These are phyloP conservation scores for Dryobota labecula DNA, from an alignment of 2,888 invertebrate species.

Conservation along the genomic window DNA sequence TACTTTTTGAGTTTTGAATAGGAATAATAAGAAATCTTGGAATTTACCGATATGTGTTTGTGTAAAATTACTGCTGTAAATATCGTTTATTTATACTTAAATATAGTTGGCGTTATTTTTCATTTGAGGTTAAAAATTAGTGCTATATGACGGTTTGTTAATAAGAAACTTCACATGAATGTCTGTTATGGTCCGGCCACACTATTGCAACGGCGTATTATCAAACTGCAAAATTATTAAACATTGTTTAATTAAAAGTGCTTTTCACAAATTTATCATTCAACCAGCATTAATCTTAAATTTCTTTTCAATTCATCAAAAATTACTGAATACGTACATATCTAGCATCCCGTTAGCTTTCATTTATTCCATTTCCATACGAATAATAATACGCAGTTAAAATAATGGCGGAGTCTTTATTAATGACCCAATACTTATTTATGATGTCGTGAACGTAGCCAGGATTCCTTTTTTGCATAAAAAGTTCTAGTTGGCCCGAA, in stretches of 20 bases:
- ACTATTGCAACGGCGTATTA: conserved; percentile 28
- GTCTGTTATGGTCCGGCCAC: not conserved
- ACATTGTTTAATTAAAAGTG: not conserved
- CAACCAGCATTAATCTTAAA: not conserved
- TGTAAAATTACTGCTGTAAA: conserved; percentile 57
- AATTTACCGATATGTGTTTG: conserved; percentile 58
- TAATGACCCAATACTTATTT: conserved; percentile 18
- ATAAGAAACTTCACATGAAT: conserved; percentile 19
- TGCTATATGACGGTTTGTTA: conserved; percentile 23
- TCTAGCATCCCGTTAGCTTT: not conserved
- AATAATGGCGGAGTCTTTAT: conserved; percentile 19
- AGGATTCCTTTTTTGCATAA: conserved; percentile 5
- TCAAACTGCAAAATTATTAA: not conserved
- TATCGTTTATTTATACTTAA: conserved; percentile 56
- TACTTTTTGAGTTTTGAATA: conserved; percentile 41
- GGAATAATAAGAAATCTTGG: conserved; percentile 40
- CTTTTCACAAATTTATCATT: not conserved
- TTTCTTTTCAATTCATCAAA: not conserved
- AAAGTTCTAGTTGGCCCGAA: no score
- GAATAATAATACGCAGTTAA: conserved; percentile 39
- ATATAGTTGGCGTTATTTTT: conserved; percentile 61
- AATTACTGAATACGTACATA: not conserved
- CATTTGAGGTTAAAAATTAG: conserved; percentile 43
- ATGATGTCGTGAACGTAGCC: conserved; percentile 31
- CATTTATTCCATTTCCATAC: conserved; percentile 5